Percentiles rank a stretch among this genome's conserved stretches.
Evolutionary conservation across 1,140 invertebrate genomes (phyloP).

Genomic region (Drosophila pseudoananassae): DNA sequence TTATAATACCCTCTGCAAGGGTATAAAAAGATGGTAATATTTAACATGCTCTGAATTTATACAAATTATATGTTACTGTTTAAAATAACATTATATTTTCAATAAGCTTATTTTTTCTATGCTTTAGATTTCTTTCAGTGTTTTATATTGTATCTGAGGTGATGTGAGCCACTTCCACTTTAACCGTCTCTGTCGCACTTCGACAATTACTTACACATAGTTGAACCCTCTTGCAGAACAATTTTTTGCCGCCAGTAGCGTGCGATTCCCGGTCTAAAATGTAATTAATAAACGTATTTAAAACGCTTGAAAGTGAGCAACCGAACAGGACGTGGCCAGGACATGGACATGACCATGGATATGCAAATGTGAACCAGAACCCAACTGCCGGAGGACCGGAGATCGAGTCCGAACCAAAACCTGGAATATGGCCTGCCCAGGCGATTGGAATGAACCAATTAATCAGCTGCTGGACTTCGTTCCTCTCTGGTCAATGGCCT

Average conservation of each 20-base stretch:
- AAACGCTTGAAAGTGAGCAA: conserved; percentile 75
- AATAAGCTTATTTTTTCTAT: neutral
- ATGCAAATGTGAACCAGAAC: conserved; percentile 5
- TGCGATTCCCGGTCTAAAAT: conserved; percentile 62
- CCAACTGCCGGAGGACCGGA: neutral
- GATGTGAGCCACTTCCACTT: neutral
- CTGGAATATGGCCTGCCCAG: conserved; percentile 60
- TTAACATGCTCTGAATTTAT: no score
- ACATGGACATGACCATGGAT: conserved; percentile 15
- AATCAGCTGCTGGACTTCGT: conserved; percentile 57
- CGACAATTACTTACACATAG: conserved; percentile 74
- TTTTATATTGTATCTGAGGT: conserved; percentile 43
- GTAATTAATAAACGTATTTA: conserved; percentile 82
- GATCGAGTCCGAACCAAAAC: neutral
- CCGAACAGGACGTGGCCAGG: conserved; percentile 31
- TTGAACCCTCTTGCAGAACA: conserved; percentile 64
- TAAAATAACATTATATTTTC: neutral
- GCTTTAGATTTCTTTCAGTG: conserved; percentile 1
- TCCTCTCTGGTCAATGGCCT: conserved; percentile 75
- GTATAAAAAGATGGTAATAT: no score
- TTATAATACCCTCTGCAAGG: no score
- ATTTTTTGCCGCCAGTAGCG: conserved; percentile 49
- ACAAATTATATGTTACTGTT: no score
- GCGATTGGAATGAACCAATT: conserved; percentile 61
- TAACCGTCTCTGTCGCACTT: conserved; percentile 5